A percentile compares a stretch with the other conserved stretches of the same genome.
These are phyloP conservation scores for Drosophila parvula DNA, from an alignment of 1,140 invertebrate genomes.

Conservation along the genomic window DNA sequence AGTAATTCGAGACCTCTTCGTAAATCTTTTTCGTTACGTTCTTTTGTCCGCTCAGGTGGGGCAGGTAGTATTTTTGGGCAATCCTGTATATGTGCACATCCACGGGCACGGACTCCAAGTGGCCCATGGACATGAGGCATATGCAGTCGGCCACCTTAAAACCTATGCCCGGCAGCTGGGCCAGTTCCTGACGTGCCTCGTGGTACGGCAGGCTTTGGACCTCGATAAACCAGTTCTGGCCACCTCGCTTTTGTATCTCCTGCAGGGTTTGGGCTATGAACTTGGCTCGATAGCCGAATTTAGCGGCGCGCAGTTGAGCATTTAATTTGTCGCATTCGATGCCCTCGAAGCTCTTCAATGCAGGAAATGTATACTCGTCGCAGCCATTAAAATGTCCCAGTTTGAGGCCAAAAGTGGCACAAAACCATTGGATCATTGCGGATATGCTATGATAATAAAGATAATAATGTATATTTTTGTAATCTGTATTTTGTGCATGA, in stretches of 20 bases:
- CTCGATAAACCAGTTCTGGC: constrained; percentile 88
- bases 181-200: constrained; percentile 90
- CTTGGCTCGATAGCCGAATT: constrained; percentile 96
- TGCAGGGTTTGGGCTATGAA: constrained; percentile 91
- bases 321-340: constrained; percentile 86
- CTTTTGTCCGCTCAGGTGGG: constrained; percentile 91
- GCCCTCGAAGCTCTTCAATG: constrained; percentile 83
- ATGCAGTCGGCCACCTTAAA: constrained; percentile 99
- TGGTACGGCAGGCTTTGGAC: constrained; percentile 89
- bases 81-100: constrained; percentile 99
- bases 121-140: constrained; percentile 97
- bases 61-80: constrained; percentile 92
- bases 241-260: constrained; percentile 88
- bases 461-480: not conserved
- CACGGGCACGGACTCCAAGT: constrained; percentile 95
- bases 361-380: constrained; percentile 93
- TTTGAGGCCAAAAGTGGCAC: constrained; percentile 91
- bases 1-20: constrained; percentile 92
- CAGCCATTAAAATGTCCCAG: constrained; percentile 88
- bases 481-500: not conserved
- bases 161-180: constrained; percentile 93
- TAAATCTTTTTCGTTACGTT: constrained; percentile 93
- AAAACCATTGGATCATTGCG: constrained; percentile 96
- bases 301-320: constrained; percentile 89
- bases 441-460: constrained; percentile 88